A percentile compares a stretch with the other conserved stretches of the same genome.
These are phyloP conservation scores for Ernsta delagoae DNA, from an alignment of 2,888 invertebrate genomes.

Conservation along the genomic window DNA sequence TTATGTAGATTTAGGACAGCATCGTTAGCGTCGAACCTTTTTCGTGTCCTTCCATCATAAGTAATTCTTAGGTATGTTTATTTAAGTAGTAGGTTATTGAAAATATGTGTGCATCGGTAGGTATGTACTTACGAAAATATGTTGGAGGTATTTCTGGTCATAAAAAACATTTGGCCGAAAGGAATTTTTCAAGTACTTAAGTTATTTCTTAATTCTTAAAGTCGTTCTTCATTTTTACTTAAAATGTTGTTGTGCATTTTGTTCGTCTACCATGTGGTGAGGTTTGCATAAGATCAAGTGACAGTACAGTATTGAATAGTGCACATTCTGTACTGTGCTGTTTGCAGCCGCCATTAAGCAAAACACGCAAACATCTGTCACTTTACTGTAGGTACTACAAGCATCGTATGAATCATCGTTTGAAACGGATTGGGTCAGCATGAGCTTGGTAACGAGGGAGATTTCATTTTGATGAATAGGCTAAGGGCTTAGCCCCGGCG, in stretches of 20 bases:
- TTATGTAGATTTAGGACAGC: constrained; percentile 25
- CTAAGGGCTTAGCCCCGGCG: neutral
- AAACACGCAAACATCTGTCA: constrained; percentile 8
- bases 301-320: too few relatives aligned
- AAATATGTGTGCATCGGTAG: too few relatives aligned
- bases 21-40: constrained; percentile 16
- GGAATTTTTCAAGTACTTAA: too few relatives aligned
- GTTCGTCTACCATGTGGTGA: too few relatives aligned
- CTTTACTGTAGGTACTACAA: neutral
- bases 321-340: too few relatives aligned
- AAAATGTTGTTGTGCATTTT: too few relatives aligned
- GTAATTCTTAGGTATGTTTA: neutral
- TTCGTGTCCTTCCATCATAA: neutral
- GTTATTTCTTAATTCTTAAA: too few relatives aligned
- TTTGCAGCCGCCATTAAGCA: neutral
- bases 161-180: too few relatives aligned
- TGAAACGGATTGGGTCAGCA: constrained; percentile 1
- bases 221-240: too few relatives aligned
- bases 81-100: too few relatives aligned
- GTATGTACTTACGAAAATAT: neutral
- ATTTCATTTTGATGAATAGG: constrained; percentile 20
- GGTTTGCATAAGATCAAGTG: too few relatives aligned
- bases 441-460: constrained; percentile 6
- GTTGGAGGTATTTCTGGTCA: too few relatives aligned
- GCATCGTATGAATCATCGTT: constrained; percentile 7